These are phyloP conservation scores for Rhinogobio ventralis DNA, from an alignment of 2,797 vertebrate species.

Conservation along the genomic window DNA sequence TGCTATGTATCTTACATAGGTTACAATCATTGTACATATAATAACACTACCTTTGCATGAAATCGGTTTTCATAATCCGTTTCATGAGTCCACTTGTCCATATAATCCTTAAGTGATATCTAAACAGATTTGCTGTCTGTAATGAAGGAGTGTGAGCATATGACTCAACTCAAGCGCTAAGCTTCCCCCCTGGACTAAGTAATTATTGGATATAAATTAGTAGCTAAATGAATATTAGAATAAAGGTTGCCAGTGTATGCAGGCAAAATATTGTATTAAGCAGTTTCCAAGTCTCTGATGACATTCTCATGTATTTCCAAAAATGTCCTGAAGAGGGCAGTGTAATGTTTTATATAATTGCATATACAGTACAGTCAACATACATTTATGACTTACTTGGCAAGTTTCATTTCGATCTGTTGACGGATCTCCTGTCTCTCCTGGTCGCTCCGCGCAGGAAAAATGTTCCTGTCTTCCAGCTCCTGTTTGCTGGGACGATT, in stretches of 20 bases:
- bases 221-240: neutral
- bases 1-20: constrained; percentile 41
- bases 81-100: neutral
- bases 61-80: constrained; percentile 14
- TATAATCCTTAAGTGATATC: neutral
- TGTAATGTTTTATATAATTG: constrained; percentile 21
- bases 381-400: constrained; percentile 84
- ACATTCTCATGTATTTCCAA: neutral
- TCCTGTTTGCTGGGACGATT: constrained; percentile 97
- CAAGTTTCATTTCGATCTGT: constrained; percentile 98
- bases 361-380: neutral
- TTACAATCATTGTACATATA: constrained; percentile 3
- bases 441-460: constrained; percentile 92
- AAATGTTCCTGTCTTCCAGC: constrained; percentile 96
- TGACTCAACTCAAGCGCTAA: neutral
- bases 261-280: neutral
- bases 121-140: neutral
- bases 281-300: neutral
- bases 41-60: neutral
- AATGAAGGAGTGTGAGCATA: neutral
- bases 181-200: neutral
- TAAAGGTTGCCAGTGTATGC: neutral
- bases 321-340: constrained; percentile 37
- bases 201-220: neutral
- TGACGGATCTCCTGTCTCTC: constrained; percentile 95